Percentiles rank a stretch among this genome's conserved stretches.
These are phyloP conservation scores for Spinibarbus caldwelli DNA, from an alignment of 2,797 vertebrate species.

Conservation along the genomic window DNA sequence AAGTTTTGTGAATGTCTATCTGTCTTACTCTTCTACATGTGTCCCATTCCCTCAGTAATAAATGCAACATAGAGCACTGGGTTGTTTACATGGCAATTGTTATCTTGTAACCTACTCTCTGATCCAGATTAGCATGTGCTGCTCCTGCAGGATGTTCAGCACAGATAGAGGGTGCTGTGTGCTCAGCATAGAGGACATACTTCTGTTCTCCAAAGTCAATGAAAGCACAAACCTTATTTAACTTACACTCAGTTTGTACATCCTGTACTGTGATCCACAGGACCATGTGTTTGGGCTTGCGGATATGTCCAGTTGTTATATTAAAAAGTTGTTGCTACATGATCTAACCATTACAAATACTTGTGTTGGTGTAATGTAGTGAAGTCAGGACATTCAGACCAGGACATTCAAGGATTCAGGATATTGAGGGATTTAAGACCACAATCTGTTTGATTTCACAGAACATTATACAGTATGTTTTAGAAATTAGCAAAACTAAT, in stretches of 20 bases:
- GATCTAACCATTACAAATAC: neutral
- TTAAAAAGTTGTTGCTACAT: neutral
- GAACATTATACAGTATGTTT: neutral
- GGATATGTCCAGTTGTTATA: neutral
- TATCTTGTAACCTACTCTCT: neutral
- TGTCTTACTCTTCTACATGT: neutral
- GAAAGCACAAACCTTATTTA: neutral
- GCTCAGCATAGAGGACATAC: neutral
- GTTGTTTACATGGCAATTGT: neutral
- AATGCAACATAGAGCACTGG: neutral
- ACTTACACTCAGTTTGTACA: neutral
- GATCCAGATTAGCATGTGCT: neutral
- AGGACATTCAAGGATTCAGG: neutral
- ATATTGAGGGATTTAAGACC: neutral
- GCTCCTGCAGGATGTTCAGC: neutral
- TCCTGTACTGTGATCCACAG: neutral
- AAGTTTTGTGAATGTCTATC: neutral
- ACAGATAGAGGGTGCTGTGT: slow-evolving; percentile 16
- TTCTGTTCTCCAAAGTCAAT: neutral
- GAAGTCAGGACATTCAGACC: neutral
- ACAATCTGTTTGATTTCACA: neutral
- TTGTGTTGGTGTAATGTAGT: neutral
- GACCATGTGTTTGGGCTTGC: neutral
- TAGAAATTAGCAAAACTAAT: neutral
- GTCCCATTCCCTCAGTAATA: slow-evolving; percentile 12